Conservation (phyloP, 2,888 invertebrate species). For the Chrysolina americana region DNA sequence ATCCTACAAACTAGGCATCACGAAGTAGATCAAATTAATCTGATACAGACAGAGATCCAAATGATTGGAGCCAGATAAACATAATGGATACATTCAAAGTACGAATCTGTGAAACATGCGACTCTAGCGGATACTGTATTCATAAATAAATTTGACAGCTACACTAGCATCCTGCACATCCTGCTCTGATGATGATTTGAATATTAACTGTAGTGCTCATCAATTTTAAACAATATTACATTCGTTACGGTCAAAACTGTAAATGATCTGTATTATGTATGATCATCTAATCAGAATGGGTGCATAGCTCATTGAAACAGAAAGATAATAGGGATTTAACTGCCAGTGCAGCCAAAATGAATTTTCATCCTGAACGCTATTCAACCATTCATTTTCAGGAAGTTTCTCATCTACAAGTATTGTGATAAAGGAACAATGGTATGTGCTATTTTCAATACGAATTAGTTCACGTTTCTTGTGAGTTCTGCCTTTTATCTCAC, state of each 20-base stretch:
- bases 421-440: too few species aligned
- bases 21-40: background rate
- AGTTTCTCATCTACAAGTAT: too few species aligned
- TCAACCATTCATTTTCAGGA: too few species aligned
- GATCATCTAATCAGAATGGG: background rate
- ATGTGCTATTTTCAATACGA: too few species aligned
- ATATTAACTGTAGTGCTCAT: constrained; percentile 28
- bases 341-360: background rate
- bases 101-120: constrained; percentile 10
- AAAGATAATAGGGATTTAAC: background rate
- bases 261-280: constrained; percentile 8
- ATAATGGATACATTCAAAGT: constrained; percentile 22
- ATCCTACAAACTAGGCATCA: too few species aligned
- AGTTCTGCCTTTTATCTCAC: too few species aligned
- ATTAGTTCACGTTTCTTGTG: too few species aligned
- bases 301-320: background rate
- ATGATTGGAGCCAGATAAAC: constrained; percentile 10
- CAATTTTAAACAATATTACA: constrained; percentile 16
- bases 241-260: background rate
- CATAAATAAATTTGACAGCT: constrained; percentile 17
- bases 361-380: background rate
- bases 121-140: constrained; percentile 10
- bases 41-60: constrained; percentile 6
- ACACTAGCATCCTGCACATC: background rate
- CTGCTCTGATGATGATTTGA: constrained; percentile 28